phyloP scores from a whole-genome alignment of 1,140 invertebrate species.

The Bombus balteatus region DNA sequence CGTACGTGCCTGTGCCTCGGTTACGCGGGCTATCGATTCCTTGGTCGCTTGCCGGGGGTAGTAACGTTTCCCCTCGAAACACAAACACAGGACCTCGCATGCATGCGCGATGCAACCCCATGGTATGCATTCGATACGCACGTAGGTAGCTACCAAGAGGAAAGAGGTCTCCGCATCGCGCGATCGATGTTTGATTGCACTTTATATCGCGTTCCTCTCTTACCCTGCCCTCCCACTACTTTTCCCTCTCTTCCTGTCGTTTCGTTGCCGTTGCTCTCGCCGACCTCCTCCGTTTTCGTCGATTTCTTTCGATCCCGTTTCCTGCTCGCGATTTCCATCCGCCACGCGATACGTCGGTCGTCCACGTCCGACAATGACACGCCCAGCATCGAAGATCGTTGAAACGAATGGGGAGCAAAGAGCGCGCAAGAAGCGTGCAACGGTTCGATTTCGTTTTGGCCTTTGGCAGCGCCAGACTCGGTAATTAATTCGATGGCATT shows the following conservation, averaged over 20 bases:
- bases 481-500: slow-evolving; percentile 56
- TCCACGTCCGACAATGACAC: slow-evolving; percentile 1
- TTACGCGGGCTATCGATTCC: slow-evolving; percentile 73
- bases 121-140: slow-evolving; percentile 72
- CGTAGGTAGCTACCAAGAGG: slow-evolving; percentile 68
- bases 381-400: slow-evolving; percentile 19
- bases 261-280: not conserved
- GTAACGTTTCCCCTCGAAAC: slow-evolving; percentile 71
- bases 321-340: not conserved
- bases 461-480: not conserved
- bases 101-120: slow-evolving; percentile 72
- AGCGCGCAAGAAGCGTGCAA: not conserved
- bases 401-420: not conserved
- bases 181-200: slow-evolving; percentile 73
- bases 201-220: slow-evolving; percentile 63
- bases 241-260: not conserved
- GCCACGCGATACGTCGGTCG: not conserved
- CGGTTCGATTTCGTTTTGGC: too few relatives aligned
- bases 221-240: slow-evolving; percentile 8
- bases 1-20: slow-evolving; percentile 71
- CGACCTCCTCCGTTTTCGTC: not conserved
- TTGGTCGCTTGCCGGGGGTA: slow-evolving; percentile 60
- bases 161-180: slow-evolving; percentile 67
- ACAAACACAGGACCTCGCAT: slow-evolving; percentile 70
- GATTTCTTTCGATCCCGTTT: slow-evolving; percentile 3